These are phyloP conservation scores for Drosophila neocordata DNA, from an alignment of 1,140 invertebrate genomes.

Conservation along the genomic window DNA sequence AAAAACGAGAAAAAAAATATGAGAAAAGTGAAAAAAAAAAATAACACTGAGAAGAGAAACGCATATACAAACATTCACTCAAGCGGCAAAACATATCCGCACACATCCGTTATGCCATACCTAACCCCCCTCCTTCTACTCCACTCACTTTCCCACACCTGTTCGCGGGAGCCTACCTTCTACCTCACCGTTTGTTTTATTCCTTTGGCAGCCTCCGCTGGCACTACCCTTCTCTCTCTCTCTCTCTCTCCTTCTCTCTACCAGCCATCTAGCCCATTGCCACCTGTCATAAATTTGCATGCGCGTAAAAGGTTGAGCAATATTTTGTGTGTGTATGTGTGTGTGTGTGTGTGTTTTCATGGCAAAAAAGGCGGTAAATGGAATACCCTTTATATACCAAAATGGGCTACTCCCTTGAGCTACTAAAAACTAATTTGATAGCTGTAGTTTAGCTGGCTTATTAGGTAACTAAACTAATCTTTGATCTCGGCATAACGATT, in stretches of 20 bases:
- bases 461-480: background rate
- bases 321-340: conserved; percentile 26
- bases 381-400: conserved; percentile 23
- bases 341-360: conserved; percentile 1
- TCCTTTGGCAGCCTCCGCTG: background rate
- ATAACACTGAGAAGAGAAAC: conserved; percentile 26
- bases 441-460: background rate
- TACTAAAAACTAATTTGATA: conserved; percentile 8
- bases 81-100: conserved; percentile 78
- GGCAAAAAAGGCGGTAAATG: conserved; percentile 7
- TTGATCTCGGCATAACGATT: background rate
- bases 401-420: background rate
- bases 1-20: background rate
- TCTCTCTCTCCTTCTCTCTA: conserved; percentile 29
- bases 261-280: conserved; percentile 54
- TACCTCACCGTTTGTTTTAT: background rate
- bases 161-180: conserved; percentile 10
- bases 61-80: conserved; percentile 69
- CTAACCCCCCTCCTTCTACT: conserved; percentile 13
- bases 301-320: conserved; percentile 59
- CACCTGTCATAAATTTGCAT: conserved; percentile 80
- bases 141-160: conserved; percentile 15
- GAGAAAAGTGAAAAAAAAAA: conserved; percentile 19
- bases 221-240: background rate
- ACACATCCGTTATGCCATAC: conserved; percentile 68